Conservation (phyloP, 2,113 vertebrate genomes). For the Theristicus caerulescens region DNA sequence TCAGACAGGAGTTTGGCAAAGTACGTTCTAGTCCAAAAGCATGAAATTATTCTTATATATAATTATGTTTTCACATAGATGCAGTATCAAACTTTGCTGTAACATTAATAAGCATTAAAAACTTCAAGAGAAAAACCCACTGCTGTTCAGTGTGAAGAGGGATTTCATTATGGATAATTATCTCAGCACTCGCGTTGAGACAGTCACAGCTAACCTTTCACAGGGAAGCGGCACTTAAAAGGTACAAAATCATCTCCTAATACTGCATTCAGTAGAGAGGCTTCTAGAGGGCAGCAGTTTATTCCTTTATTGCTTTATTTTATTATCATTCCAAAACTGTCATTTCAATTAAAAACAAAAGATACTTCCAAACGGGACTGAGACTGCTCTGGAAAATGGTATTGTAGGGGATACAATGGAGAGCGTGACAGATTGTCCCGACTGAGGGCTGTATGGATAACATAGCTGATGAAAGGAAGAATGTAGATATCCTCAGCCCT, state of each 20-base stretch:
- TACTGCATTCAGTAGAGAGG: not conserved
- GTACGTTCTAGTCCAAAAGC: not conserved
- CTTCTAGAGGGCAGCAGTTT: slow-evolving; percentile 55
- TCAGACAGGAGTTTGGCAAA: not conserved
- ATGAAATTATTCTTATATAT: not conserved
- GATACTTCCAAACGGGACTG: not conserved
- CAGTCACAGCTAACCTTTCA: not conserved
- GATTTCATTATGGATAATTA: not conserved
- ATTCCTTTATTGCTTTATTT: slow-evolving; percentile 5
- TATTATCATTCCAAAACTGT: not conserved
- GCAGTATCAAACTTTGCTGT: not conserved
- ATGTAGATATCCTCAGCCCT: not conserved
- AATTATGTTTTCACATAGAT: not conserved
- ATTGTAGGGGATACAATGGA: not conserved
- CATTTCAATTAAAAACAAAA: not conserved
- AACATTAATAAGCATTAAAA: not conserved
- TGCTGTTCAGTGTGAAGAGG: not conserved
- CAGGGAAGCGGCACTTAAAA: not conserved
- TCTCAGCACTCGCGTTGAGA: not conserved
- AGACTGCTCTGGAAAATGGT: slow-evolving; percentile 13
- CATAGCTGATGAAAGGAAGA: not conserved
- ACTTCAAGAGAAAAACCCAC: not conserved
- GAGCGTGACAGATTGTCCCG: not conserved
- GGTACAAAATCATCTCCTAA: not conserved
- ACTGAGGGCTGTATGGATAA: not conserved